Evolutionary conservation across 2,888 invertebrate genomes (phyloP).

Genomic region (Lithophane leautieri): DNA sequence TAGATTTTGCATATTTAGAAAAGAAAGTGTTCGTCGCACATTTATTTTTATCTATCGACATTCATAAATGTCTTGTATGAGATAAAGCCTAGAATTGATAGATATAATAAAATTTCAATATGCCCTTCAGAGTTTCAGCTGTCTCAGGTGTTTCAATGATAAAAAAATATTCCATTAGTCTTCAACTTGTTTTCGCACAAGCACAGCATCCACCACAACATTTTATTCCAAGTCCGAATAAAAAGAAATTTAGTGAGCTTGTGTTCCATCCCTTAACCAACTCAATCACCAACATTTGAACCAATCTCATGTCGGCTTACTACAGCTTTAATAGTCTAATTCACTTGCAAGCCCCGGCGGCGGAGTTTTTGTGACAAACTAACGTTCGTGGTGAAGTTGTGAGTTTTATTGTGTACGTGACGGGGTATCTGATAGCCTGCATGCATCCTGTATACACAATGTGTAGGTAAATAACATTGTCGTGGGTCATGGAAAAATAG

Average conservation of each 20-base stretch:
- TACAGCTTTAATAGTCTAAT: conserved; percentile 77
- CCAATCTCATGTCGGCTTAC: conserved; percentile 60
- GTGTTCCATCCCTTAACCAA: conserved; percentile 25
- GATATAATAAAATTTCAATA: conserved; percentile 17
- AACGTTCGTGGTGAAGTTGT: conserved; percentile 78
- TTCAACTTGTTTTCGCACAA: background rate
- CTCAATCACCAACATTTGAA: conserved; percentile 57
- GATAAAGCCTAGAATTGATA: conserved; percentile 20
- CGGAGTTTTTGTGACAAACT: conserved; percentile 81
- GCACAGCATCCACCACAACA: background rate
- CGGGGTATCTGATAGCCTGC: conserved; percentile 71
- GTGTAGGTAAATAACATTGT: conserved; percentile 59
- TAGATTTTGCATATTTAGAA: too few species aligned
- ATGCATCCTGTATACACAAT: conserved; percentile 64
- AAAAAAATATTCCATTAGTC: conserved; percentile 27
- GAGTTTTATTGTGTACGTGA: conserved; percentile 85
- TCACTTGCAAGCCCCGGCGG: conserved; percentile 78
- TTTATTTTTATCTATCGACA: background rate
- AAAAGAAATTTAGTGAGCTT: background rate
- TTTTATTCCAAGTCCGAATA: background rate
- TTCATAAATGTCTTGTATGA: conserved; percentile 2
- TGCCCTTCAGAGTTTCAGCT: conserved; percentile 2
- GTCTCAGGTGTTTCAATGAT: conserved; percentile 5
- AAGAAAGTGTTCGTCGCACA: background rate
- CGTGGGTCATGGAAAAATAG: conserved; percentile 46